Percentiles rank a stretch among this genome's conserved stretches.
These are phyloP conservation scores for Nipponia nippon DNA, from an alignment of 2,113 vertebrate species.

Conservation along the genomic window DNA sequence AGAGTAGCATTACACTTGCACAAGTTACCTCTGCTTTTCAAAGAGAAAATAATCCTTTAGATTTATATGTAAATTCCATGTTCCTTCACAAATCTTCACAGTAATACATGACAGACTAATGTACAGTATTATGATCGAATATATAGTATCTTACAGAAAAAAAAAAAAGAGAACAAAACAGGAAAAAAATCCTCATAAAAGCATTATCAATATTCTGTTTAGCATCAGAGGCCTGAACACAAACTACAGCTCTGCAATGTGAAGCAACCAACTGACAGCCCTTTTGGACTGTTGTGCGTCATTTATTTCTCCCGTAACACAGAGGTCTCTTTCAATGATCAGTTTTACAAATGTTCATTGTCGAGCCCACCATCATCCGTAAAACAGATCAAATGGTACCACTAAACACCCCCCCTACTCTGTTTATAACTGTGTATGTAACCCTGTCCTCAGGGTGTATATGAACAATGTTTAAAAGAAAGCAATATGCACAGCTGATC, in stretches of 20 bases:
- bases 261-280: background rate
- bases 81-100: background rate
- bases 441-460: conserved; percentile 21
- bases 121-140: background rate
- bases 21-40: background rate
- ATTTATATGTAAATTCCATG: background rate
- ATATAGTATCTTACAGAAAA: background rate
- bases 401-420: background rate
- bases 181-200: background rate
- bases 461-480: conserved; percentile 11
- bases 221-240: background rate
- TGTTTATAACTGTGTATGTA: background rate
- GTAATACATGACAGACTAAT: background rate
- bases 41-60: background rate
- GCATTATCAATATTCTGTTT: background rate
- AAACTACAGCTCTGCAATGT: background rate
- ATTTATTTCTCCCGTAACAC: background rate
- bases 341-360: conserved; percentile 30
- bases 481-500: conserved; percentile 37
- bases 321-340: background rate
- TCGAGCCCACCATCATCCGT: conserved; percentile 2
- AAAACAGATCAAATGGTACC: conserved; percentile 28
- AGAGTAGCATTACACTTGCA: background rate
- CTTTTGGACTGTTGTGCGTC: background rate
- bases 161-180: background rate